Conservation (phyloP, 2,797 vertebrate species). For the Cyprinella venusta region DNA sequence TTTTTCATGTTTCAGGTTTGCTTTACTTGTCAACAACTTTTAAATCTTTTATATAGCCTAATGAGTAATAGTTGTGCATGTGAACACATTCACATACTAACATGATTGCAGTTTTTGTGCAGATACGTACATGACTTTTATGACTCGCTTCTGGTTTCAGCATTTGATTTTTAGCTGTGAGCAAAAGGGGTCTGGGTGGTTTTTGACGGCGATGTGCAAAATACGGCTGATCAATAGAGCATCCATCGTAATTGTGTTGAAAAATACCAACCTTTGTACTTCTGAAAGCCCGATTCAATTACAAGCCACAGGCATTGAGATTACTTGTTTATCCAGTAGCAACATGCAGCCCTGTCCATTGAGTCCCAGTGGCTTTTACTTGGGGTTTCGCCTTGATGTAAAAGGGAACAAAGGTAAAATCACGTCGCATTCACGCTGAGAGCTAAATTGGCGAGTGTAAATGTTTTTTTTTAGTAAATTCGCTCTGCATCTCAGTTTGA, state of each 20-base stretch:
- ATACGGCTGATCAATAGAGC: background rate
- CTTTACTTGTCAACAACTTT: background rate
- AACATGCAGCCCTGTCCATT: conserved; percentile 21
- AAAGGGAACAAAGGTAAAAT: conserved; percentile 23
- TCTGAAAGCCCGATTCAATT: conserved; percentile 30
- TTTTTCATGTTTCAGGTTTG: background rate
- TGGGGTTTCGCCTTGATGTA: background rate
- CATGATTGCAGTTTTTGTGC: background rate
- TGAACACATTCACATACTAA: background rate
- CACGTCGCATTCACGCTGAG: conserved; percentile 31
- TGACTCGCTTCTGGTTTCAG: background rate
- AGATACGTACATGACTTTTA: background rate
- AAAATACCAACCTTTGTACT: conserved; percentile 22
- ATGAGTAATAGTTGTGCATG: background rate
- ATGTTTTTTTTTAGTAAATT: conserved; percentile 41
- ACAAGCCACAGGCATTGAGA: conserved; percentile 16
- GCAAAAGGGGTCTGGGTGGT: conserved; percentile 11
- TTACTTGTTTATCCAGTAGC: conserved; percentile 34
- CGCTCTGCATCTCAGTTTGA: conserved; percentile 19
- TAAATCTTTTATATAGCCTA: background rate
- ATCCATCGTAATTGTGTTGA: conserved; percentile 28
- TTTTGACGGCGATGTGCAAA: conserved; percentile 10
- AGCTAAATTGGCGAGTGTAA: conserved; percentile 47
- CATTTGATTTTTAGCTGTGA: background rate
- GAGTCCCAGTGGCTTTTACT: conserved; percentile 2